A percentile compares a stretch with the other conserved stretches of the same genome.
These are phyloP conservation scores for Hyles lineata DNA, from an alignment of 2,888 invertebrate genomes.

Conservation along the genomic window DNA sequence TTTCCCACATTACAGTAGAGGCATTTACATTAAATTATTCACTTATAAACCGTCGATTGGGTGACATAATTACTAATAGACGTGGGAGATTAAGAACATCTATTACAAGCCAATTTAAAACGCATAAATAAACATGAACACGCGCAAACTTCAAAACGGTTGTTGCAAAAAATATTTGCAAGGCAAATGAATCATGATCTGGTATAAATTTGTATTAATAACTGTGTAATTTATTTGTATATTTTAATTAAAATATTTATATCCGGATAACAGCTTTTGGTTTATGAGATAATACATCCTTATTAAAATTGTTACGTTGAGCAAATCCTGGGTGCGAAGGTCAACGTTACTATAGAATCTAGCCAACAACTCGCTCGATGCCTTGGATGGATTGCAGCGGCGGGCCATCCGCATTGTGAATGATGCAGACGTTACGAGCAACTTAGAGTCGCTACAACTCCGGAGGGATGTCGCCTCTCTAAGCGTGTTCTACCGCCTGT, in stretches of 20 bases:
- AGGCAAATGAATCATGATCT: slow-evolving; percentile 21
- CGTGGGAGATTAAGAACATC: slow-evolving; percentile 15
- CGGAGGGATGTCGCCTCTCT: no score
- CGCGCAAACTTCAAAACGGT: slow-evolving; percentile 21
- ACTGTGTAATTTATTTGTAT: slow-evolving; percentile 8
- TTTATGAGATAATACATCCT: not conserved
- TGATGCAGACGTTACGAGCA: no score
- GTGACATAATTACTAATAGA: slow-evolving; percentile 26
- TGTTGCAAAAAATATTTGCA: slow-evolving; percentile 29
- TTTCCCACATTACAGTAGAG: slow-evolving; percentile 16
- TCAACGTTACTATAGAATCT: no score
- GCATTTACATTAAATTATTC: slow-evolving; percentile 22
- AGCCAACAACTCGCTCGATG: no score
- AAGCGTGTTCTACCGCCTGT: no score
- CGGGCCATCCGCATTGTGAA: no score
- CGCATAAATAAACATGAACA: slow-evolving; percentile 30
- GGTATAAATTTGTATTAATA: slow-evolving; percentile 27
- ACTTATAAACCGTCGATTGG: slow-evolving; percentile 2
- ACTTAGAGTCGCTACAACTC: no score
- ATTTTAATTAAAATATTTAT: slow-evolving; percentile 14
- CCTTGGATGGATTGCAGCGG: no score
- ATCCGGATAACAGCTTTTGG: not conserved
- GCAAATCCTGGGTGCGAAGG: no score
- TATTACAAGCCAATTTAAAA: slow-evolving; percentile 29
- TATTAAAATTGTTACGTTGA: not conserved